These are phyloP conservation scores for Hydroisotoma schaefferi DNA, from an alignment of 2,888 invertebrate genomes.

Conservation along the genomic window DNA sequence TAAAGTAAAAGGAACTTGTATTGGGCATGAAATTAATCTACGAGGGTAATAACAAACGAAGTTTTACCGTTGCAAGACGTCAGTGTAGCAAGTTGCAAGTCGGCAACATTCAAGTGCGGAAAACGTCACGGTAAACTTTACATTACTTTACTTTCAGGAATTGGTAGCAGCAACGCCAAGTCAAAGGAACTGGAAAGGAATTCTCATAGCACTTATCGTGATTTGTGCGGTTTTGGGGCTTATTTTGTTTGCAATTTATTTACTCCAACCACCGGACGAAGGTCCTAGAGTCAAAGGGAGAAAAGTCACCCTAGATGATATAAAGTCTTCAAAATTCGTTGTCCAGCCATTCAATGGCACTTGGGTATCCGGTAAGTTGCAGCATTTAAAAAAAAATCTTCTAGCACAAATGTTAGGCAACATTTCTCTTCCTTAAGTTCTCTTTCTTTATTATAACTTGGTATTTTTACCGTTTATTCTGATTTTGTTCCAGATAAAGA, in stretches of 20 bases:
- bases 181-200: conserved; percentile 90
- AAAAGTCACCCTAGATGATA: conserved; percentile 67
- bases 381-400: background rate
- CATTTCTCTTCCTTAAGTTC: background rate
- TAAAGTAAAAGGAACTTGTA: too few relatives aligned
- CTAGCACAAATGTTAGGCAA: background rate
- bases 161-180: conserved; percentile 80
- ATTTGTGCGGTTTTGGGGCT: conserved; percentile 83
- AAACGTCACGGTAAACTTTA: background rate
- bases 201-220: conserved; percentile 85
- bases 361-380: conserved; percentile 64
- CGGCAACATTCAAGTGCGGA: background rate
- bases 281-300: conserved; percentile 66
- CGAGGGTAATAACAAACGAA: too few relatives aligned
- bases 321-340: conserved; percentile 52
- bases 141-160: conserved; percentile 62
- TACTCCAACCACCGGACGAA: conserved; percentile 76
- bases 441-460: too few relatives aligned
- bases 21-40: too few relatives aligned
- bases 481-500: conserved; percentile 64
- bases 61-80: too few relatives aligned
- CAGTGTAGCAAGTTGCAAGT: background rate
- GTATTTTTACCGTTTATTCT: background rate
- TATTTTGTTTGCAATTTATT: conserved; percentile 84
- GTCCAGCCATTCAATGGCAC: conserved; percentile 68